Conservation (phyloP, 2,888 invertebrate genomes). For the Diplazon laetatorius region DNA sequence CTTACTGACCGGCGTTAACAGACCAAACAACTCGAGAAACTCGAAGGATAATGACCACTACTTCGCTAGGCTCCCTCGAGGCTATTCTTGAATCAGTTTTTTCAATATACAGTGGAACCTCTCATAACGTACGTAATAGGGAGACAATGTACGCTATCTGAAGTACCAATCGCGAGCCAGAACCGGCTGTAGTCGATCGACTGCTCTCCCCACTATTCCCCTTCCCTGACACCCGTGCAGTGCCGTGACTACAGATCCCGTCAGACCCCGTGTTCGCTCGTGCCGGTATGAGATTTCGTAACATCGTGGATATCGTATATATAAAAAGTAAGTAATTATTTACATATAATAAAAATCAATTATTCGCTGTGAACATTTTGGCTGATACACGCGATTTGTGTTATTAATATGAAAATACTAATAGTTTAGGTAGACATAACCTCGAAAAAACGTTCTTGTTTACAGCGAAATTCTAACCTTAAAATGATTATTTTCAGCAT, state of each 20-base stretch:
- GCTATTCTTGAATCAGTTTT: too few relatives aligned
- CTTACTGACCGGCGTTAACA: too few relatives aligned
- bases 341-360: constrained; percentile 3
- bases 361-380: constrained; percentile 5
- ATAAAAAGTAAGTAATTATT: neutral
- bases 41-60: too few relatives aligned
- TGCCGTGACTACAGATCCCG: constrained; percentile 2
- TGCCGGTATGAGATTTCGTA: constrained; percentile 22
- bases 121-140: constrained; percentile 9
- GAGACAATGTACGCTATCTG: constrained; percentile 20
- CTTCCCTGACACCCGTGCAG: constrained; percentile 3
- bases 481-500: constrained; percentile 33
- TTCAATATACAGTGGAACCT: constrained; percentile 6
- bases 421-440: too few relatives aligned
- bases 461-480: constrained; percentile 32
- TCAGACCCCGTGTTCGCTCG: constrained; percentile 25
- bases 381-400: too few relatives aligned
- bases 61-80: too few relatives aligned
- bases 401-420: too few relatives aligned
- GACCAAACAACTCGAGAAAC: too few relatives aligned
- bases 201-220: constrained; percentile 20
- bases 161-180: constrained; percentile 11
- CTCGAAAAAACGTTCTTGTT: constrained; percentile 27
- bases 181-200: constrained; percentile 23
- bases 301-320: too few relatives aligned